phyloP scores from a whole-genome alignment of 2,797 vertebrate genomes.

The Prionace glauca region DNA sequence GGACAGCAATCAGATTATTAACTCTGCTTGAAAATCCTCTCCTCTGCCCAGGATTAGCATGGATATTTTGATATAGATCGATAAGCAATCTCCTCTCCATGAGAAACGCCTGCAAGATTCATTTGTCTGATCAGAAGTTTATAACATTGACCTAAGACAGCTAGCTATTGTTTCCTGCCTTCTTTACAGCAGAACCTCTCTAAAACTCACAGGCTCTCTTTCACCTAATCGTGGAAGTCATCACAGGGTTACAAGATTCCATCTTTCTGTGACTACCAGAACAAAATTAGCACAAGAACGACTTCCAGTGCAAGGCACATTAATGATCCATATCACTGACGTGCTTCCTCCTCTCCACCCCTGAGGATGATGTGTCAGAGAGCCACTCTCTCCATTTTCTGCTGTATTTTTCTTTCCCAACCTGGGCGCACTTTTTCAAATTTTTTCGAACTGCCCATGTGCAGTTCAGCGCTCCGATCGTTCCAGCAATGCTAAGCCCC shows the following conservation, averaged over 20 bases:
- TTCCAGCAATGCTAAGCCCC: no score
- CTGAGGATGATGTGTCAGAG: no score
- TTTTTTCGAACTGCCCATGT: no score
- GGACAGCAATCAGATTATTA: slow-evolving; percentile 99
- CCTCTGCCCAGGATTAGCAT: slow-evolving; percentile 90
- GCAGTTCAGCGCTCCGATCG: no score
- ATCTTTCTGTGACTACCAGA: slow-evolving; percentile 72
- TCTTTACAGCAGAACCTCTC: slow-evolving; percentile 74
- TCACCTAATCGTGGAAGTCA: slow-evolving; percentile 84
- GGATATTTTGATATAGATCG: slow-evolving; percentile 99
- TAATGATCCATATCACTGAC: slow-evolving; percentile 50
- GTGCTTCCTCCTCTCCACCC: no score
- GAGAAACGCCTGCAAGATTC: slow-evolving; percentile 99
- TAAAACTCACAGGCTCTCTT: slow-evolving; percentile 62
- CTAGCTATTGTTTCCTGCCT: slow-evolving; percentile 87
- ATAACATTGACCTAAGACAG: slow-evolving; percentile 84
- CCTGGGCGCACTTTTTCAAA: no score
- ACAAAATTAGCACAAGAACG: slow-evolving; percentile 73
- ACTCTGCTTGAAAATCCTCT: slow-evolving; percentile 98
- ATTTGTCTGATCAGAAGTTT: slow-evolving; percentile 99
- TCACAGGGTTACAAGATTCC: slow-evolving; percentile 82
- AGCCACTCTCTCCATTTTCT: no score
- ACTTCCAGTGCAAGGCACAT: slow-evolving; percentile 60
- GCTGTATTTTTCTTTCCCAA: no score
- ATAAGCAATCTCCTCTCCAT: slow-evolving; percentile 99